Evolutionary conservation across 2,888 invertebrate species (phyloP).

Genomic region (Melinopterus prodromus): DNA sequence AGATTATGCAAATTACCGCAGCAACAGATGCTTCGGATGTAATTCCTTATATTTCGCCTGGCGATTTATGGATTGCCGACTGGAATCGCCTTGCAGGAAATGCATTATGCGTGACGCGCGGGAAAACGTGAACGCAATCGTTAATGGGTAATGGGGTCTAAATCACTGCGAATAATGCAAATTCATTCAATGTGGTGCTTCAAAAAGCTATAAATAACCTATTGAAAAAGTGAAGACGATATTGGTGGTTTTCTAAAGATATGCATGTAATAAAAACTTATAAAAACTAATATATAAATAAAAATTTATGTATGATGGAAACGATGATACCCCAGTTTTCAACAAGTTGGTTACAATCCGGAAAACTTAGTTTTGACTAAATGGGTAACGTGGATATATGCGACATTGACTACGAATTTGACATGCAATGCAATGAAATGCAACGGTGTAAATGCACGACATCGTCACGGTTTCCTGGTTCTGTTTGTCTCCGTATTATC

Average conservation of each 20-base stretch:
- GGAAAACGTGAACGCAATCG: slow-evolving; percentile 7
- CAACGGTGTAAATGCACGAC: no score
- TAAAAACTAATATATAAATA: no score
- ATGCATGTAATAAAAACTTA: neutral
- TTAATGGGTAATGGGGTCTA: neutral
- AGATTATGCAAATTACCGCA: slow-evolving; percentile 44
- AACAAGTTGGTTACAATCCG: no score
- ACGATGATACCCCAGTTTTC: no score
- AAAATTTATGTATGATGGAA: no score
- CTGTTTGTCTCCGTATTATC: no score
- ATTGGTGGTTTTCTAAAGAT: neutral
- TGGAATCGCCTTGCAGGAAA: slow-evolving; percentile 6
- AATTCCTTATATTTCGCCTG: slow-evolving; percentile 41
- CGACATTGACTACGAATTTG: no score
- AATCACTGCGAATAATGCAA: neutral
- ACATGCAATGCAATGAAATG: no score
- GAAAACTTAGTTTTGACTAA: no score
- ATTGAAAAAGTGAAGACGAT: neutral
- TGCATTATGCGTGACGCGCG: neutral
- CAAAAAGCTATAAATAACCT: neutral
- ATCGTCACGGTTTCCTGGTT: no score
- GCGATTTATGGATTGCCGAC: slow-evolving; percentile 38
- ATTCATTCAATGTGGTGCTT: neutral
- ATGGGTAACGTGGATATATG: no score
- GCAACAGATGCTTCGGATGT: slow-evolving; percentile 44